phyloP scores from a whole-genome alignment of 2,113 vertebrate species.

The Spilogale gracilis region DNA sequence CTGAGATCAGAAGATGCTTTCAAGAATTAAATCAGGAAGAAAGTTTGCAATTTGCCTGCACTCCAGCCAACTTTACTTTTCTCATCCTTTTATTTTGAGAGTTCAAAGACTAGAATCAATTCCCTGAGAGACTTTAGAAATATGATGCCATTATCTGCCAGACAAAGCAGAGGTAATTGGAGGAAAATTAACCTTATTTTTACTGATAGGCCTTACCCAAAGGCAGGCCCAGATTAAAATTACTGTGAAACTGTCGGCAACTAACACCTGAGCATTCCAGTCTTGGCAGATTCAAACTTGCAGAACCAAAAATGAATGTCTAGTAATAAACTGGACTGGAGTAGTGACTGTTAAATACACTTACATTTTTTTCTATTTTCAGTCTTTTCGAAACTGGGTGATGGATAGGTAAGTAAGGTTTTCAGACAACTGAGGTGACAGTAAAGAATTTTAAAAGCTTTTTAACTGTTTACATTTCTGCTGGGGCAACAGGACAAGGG shows the following conservation, averaged over 20 bases:
- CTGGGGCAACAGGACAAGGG: background rate
- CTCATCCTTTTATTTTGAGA: background rate
- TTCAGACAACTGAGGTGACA: constrained; percentile 19
- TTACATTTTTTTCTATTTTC: background rate
- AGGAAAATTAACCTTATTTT: background rate
- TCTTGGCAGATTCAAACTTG: constrained; percentile 6
- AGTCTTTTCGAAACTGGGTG: background rate
- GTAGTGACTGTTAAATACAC: background rate
- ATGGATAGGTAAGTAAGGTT: background rate
- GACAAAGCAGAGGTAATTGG: background rate
- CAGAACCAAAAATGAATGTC: background rate
- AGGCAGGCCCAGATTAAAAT: background rate
- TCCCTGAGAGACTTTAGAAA: background rate
- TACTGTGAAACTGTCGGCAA: background rate
- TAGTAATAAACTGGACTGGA: background rate
- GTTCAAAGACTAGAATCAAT: background rate
- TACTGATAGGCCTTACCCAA: background rate
- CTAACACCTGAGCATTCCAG: background rate
- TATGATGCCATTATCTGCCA: background rate
- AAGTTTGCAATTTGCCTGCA: background rate
- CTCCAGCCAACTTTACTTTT: background rate
- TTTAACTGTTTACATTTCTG: constrained; percentile 65
- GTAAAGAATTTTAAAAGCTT: constrained; percentile 78
- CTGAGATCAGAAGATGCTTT: background rate
- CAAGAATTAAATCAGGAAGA: background rate